Evolutionary conservation across 2,113 vertebrate genomes (phyloP).

Genomic region (Hoplias malabaricus): DNA sequence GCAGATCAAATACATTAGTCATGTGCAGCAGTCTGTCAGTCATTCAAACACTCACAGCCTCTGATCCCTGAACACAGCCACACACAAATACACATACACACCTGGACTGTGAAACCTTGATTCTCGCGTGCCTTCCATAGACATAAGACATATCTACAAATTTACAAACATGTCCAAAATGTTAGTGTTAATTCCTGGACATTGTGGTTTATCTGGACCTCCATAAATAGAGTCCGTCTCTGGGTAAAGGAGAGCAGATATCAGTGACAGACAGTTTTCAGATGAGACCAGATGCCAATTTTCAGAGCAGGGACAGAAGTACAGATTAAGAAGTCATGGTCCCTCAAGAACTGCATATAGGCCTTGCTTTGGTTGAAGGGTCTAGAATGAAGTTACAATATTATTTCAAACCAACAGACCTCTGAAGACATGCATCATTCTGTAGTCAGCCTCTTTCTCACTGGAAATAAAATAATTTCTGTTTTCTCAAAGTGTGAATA

Average conservation of each 20-base stretch:
- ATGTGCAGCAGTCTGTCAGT: constrained; percentile 14
- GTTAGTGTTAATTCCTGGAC: constrained; percentile 4
- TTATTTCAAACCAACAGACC: background rate
- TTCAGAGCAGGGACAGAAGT: background rate
- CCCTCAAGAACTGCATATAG: constrained; percentile 21
- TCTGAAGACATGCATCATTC: no score
- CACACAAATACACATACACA: background rate
- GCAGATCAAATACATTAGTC: background rate
- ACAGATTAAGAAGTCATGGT: background rate
- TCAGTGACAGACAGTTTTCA: background rate
- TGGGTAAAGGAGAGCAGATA: background rate
- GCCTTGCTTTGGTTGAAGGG: constrained; percentile 21
- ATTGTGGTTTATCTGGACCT: constrained; percentile 12
- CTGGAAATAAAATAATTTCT: no score
- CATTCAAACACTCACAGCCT: constrained; percentile 8
- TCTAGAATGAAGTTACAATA: background rate
- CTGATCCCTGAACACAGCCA: background rate
- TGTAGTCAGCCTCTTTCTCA: no score
- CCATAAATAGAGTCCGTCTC: background rate
- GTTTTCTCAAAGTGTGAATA: no score
- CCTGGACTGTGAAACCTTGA: constrained; percentile 18
- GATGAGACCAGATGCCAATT: background rate
- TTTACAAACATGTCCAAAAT: constrained; percentile 36
- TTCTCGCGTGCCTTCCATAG: constrained; percentile 21
- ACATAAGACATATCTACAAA: constrained; percentile 41